A percentile compares a stretch with the other conserved stretches of the same genome.
These are phyloP conservation scores for Acyrthosiphon pisum DNA, from an alignment of 1,140 invertebrate genomes.

Conservation along the genomic window DNA sequence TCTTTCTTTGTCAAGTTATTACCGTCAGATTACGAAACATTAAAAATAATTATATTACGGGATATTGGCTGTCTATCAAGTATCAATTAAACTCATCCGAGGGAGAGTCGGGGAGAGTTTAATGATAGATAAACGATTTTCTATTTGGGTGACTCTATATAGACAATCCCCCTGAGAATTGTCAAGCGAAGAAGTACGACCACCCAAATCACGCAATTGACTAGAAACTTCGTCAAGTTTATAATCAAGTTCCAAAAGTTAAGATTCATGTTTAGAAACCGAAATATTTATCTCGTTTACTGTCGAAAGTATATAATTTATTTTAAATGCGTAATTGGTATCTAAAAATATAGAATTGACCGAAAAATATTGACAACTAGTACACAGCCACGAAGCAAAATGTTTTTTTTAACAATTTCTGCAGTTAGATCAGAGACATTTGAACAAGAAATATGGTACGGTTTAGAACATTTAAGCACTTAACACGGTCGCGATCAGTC, in stretches of 20 bases:
- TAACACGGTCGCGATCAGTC: neutral
- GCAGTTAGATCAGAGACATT: no score
- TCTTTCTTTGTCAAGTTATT: neutral
- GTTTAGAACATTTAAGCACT: neutral
- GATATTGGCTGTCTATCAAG: neutral
- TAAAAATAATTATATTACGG: neutral
- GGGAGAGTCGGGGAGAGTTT: neutral
- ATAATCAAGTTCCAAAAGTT: neutral
- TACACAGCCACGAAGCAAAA: neutral
- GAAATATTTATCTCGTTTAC: neutral
- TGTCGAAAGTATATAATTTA: neutral
- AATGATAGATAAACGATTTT: neutral
- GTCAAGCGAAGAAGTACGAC: neutral
- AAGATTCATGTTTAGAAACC: neutral
- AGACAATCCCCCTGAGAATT: no score
- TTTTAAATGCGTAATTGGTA: neutral
- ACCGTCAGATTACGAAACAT: neutral
- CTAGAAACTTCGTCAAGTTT: neutral
- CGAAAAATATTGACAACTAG: neutral
- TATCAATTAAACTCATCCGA: neutral
- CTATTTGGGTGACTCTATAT: neutral
- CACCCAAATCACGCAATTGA: conserved; percentile 7
- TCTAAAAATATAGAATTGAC: neutral
- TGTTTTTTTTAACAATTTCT: neutral
- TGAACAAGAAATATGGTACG: no score